phyloP scores from a whole-genome alignment of 2,888 invertebrate genomes.

The Saturnia pavonia region DNA sequence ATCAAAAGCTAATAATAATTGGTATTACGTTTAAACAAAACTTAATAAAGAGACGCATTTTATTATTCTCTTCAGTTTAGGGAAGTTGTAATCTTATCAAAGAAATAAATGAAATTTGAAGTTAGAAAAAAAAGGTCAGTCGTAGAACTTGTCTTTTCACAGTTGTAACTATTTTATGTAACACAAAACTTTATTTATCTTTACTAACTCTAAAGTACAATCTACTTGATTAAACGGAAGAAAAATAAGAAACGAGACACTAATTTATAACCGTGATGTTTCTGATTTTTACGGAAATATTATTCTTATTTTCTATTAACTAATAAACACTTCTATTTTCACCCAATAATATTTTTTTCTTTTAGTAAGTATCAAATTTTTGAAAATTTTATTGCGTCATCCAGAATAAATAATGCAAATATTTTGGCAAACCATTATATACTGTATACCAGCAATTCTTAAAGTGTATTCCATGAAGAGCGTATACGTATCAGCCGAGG shows the following conservation, averaged over 20 bases:
- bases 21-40: slow-evolving; percentile 14
- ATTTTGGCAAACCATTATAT: no score
- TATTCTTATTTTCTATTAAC: background rate
- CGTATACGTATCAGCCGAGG: no score
- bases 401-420: no score
- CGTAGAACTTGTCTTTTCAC: slow-evolving; percentile 29
- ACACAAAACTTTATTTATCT: slow-evolving; percentile 7
- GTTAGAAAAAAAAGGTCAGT: slow-evolving; percentile 38
- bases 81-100: slow-evolving; percentile 43
- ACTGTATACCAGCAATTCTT: no score
- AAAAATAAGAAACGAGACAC: background rate
- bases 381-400: no score
- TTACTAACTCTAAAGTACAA: slow-evolving; percentile 5
- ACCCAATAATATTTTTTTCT: no score
- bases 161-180: slow-evolving; percentile 25
- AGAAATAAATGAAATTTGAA: slow-evolving; percentile 43
- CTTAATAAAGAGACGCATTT: slow-evolving; percentile 27
- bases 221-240: slow-evolving; percentile 5
- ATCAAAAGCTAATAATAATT: background rate
- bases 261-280: background rate
- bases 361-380: no score
- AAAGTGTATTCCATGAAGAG: no score
- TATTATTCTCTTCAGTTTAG: slow-evolving; percentile 31
- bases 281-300: background rate
- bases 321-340: no score